These are phyloP conservation scores for Tauraco hartlaubi DNA, from an alignment of 2,797 vertebrate species.

Conservation along the genomic window DNA sequence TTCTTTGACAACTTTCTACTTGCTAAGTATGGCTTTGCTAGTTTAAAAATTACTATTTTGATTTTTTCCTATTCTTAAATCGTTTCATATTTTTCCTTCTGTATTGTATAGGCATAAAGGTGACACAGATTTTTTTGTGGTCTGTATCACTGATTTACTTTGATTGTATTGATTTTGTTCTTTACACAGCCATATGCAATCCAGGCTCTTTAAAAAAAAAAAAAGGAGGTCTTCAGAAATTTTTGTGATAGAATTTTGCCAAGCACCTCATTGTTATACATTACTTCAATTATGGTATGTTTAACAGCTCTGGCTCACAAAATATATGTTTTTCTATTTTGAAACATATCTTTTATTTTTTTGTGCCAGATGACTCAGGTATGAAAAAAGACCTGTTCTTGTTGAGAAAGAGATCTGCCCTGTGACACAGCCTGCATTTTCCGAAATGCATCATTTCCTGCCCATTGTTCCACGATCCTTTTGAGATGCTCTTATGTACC, in stretches of 20 bases:
- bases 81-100: not conserved
- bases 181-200: not conserved
- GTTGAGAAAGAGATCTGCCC: slow-evolving; percentile 19
- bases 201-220: not conserved
- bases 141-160: not conserved
- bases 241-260: not conserved
- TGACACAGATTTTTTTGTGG: not conserved
- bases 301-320: not conserved
- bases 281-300: not conserved
- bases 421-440: slow-evolving; percentile 34
- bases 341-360: not conserved
- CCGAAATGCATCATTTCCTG: slow-evolving; percentile 53
- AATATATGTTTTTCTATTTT: not conserved
- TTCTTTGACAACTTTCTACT: not conserved
- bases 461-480: not conserved
- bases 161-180: not conserved
- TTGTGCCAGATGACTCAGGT: slow-evolving; percentile 24
- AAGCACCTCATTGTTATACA: not conserved
- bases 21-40: not conserved
- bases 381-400: slow-evolving; percentile 8
- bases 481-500: fast-evolving
- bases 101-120: not conserved
- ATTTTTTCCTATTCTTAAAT: not conserved
- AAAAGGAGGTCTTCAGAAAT: not conserved
- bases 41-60: not conserved